These are phyloP conservation scores for Odocoileus virginianus DNA, from an alignment of 2,113 vertebrate genomes.

Conservation along the genomic window DNA sequence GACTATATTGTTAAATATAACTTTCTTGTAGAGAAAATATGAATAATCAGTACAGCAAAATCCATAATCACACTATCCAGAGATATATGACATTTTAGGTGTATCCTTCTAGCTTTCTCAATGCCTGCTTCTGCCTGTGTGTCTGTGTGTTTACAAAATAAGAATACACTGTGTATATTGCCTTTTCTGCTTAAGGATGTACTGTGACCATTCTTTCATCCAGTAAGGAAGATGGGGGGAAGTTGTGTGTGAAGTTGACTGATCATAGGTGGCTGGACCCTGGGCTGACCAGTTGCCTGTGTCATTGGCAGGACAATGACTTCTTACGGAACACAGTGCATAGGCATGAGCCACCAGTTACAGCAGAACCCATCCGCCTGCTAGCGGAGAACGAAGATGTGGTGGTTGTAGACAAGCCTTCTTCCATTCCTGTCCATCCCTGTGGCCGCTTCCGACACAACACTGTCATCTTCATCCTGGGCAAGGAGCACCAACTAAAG, in stretches of 20 bases:
- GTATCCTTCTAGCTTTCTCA: neutral
- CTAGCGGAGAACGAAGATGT: conserved; percentile 89
- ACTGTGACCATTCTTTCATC: neutral
- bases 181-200: neutral
- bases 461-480: conserved; percentile 96
- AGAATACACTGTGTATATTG: neutral
- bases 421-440: conserved; percentile 95
- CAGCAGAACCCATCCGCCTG: conserved; percentile 84
- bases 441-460: conserved; percentile 97
- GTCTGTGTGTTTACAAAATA: conserved; percentile 2
- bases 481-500: conserved; percentile 90
- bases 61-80: neutral
- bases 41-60: neutral
- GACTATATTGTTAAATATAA: neutral
- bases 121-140: neutral
- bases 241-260: neutral
- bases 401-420: conserved; percentile 95
- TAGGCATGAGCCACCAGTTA: conserved; percentile 96
- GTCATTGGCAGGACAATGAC: conserved; percentile 89
- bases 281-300: neutral
- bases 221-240: neutral
- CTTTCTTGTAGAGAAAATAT: neutral
- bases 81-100: neutral
- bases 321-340: conserved; percentile 93
- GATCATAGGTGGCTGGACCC: neutral